Evolutionary conservation across 2,113 vertebrate species (phyloP).

Genomic region (Tetraodon nigroviridis): DNA sequence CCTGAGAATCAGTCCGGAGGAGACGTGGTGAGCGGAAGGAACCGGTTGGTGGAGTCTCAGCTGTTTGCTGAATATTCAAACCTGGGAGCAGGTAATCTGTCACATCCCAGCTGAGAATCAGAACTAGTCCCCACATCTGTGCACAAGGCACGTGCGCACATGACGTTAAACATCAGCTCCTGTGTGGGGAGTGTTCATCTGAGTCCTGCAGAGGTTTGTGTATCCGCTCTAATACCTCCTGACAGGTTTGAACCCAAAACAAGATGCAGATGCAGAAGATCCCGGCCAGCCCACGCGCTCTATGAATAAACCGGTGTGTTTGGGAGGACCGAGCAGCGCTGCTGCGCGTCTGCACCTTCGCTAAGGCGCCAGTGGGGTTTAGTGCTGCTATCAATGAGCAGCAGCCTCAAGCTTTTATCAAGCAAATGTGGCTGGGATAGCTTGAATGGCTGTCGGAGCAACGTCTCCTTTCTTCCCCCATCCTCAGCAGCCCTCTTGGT

Average conservation of each 20-base stretch:
- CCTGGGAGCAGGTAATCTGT: too few relatives aligned
- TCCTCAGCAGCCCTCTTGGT: conserved; percentile 20
- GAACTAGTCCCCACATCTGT: too few relatives aligned
- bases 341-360: background rate
- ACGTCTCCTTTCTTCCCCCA: background rate
- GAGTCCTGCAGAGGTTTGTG: too few relatives aligned
- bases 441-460: background rate
- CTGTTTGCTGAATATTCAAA: conserved; percentile 7
- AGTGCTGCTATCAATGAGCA: conserved; percentile 7
- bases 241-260: background rate
- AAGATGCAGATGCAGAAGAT: background rate
- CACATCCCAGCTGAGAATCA: too few relatives aligned
- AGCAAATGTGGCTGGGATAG: background rate
- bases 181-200: too few relatives aligned
- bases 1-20: background rate
- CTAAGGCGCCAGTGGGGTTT: background rate
- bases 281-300: background rate
- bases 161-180: too few relatives aligned
- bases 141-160: too few relatives aligned
- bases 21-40: conserved; percentile 14
- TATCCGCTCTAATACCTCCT: background rate
- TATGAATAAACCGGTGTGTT: background rate
- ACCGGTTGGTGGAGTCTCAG: conserved; percentile 33
- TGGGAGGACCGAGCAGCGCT: background rate
- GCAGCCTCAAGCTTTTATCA: conserved; percentile 20